Percentiles rank a stretch among this genome's conserved stretches.
Evolutionary conservation across 2,888 invertebrate genomes (phyloP).

Genomic region (Homarus gammarus): DNA sequence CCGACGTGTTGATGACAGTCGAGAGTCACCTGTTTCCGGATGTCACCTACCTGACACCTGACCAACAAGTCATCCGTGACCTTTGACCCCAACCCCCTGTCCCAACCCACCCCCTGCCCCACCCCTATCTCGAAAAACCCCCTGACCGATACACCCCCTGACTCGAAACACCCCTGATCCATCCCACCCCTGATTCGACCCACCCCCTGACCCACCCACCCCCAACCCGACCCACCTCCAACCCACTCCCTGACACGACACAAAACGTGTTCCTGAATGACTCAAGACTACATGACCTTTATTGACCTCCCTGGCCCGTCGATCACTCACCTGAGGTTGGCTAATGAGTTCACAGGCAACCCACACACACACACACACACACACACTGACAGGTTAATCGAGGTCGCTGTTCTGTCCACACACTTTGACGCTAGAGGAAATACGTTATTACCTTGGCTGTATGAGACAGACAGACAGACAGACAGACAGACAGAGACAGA

Average conservation of each 20-base stretch:
- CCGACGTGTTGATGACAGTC: neutral
- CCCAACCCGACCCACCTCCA: too few species aligned
- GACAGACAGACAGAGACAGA: constrained; percentile 18
- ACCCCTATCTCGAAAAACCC: too few species aligned
- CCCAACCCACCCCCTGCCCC: too few species aligned
- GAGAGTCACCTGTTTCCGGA: neutral
- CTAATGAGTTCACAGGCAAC: constrained; percentile 64
- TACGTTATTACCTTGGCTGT: too few species aligned
- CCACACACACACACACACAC: constrained; percentile 55
- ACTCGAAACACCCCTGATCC: too few species aligned
- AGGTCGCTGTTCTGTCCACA: too few species aligned
- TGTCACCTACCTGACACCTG: neutral
- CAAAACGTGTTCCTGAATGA: neutral
- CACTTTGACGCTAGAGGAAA: too few species aligned
- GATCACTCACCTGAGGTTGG: constrained; percentile 49
- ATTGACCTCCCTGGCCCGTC: constrained; percentile 34
- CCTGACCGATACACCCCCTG: too few species aligned
- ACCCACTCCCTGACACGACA: too few species aligned
- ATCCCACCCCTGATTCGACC: too few species aligned
- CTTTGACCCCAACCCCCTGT: neutral
- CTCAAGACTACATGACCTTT: constrained; percentile 20
- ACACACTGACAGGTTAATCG: constrained; percentile 53
- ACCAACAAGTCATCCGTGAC: neutral
- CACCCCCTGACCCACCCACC: too few species aligned
- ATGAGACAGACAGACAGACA: constrained; percentile 26